Percentiles rank a stretch among this genome's conserved stretches.
Conservation (phyloP, 1,140 invertebrate species). For the Meloidogyne exigua region DNA sequence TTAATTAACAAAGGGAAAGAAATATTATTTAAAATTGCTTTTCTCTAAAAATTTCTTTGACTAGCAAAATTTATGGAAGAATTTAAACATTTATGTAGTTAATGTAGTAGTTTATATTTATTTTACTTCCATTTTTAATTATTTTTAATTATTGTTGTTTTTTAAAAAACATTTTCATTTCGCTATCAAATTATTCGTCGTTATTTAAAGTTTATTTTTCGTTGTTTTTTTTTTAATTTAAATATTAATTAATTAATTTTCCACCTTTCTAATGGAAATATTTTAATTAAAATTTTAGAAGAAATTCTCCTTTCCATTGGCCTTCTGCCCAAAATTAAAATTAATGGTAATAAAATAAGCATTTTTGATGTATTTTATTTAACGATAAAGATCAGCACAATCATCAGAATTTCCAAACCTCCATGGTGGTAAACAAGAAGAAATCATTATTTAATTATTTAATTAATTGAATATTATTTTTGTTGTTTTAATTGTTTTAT, state of each 20-base stretch:
- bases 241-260: not conserved
- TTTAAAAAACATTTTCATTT: too few species aligned
- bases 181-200: too few species aligned
- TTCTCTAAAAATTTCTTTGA: too few species aligned
- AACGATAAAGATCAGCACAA: slow-evolving; percentile 2
- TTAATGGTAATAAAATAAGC: not conserved
- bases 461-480: too few species aligned
- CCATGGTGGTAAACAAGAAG: not conserved
- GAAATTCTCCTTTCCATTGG: not conserved
- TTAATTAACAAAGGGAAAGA: too few species aligned
- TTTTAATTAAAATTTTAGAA: not conserved
- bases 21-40: too few species aligned
- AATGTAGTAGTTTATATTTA: too few species aligned
- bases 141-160: too few species aligned
- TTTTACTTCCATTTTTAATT: too few species aligned
- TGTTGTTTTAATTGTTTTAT: too few species aligned
- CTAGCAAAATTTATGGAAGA: too few species aligned
- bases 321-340: not conserved
- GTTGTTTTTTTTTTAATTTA: not conserved
- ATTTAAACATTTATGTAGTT: too few species aligned
- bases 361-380: not conserved
- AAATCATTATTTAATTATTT: not conserved
- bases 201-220: not conserved
- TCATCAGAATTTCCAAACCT: slow-evolving; percentile 1
- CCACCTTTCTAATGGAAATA: slow-evolving; percentile 4